Base-by-base conservation (phyloP, 2,888 invertebrate species). In the Cactoblastis cactorum region DNA sequence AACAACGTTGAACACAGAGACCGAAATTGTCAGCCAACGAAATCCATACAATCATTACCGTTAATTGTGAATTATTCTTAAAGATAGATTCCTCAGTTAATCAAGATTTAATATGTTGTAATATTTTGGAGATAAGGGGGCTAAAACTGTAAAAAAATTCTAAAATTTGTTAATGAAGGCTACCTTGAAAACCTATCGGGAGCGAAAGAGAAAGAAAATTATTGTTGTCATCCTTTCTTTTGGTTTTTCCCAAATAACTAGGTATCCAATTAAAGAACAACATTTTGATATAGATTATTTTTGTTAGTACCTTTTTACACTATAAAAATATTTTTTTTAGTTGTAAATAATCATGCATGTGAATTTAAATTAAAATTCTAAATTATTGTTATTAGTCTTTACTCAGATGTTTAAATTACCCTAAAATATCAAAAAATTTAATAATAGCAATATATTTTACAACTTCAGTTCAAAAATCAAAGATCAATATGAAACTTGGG, bases 121-220 rank as follows among this genome's bases (percentile, higher is more conserved):
- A 57, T 81, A 83, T 83, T 82, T 83, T 55, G 58, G 22, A 53
- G 50, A 58, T 54, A 70, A 63, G 67, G 53, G 52, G 33, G 53
- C 49, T 63, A 71, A 71, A 76, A 72, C 62, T 53, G 58, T 56
- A 57, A 74, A 77, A 75, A 64, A 72, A 60, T 63, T 56, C 57
- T 58, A 74, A 75, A 84, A 79, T 74, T 70, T 63, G 61, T 61
- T 68, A 69, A 58, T 66, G 73, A 77, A 81, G 69, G 69, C 83
- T 88, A 89, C 88, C 88, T 89, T 87, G 83, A 83, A 74, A 75
- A 83, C 80, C 81, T 69, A 78, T 79, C 81, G 83, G 86, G 88
- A 85, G 88, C 72, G 81, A 89, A 89, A 89, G 88, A 88, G 88
- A 87, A 51, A 80, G 82, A 71, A 55, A 57, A 52, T 52, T 58